phyloP scores from a whole-genome alignment of 2,797 vertebrate genomes.

The Enteromius fasciolatus region DNA sequence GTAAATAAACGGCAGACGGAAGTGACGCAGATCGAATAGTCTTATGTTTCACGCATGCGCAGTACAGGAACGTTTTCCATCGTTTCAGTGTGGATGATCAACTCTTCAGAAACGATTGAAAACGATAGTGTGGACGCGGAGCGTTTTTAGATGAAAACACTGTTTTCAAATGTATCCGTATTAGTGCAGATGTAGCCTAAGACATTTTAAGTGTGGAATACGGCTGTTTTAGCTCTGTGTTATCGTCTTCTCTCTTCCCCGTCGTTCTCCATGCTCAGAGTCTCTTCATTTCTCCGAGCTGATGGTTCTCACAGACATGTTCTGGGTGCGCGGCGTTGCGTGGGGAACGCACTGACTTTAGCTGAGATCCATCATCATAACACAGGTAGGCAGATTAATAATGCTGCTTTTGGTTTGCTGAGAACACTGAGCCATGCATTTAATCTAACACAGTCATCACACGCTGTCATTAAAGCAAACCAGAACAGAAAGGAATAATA shows the following conservation, averaged over 20 bases:
- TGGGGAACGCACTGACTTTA: slow-evolving; percentile 60
- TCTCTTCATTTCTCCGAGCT: neutral
- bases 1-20: too few relatives aligned
- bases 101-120: too few relatives aligned
- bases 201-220: neutral
- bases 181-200: too few relatives aligned
- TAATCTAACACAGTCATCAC: slow-evolving; percentile 68
- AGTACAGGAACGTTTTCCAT: too few relatives aligned
- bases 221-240: neutral
- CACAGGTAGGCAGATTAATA: slow-evolving; percentile 79
- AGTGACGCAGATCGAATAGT: too few relatives aligned
- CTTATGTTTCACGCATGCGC: too few relatives aligned
- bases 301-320: slow-evolving; percentile 66
- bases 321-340: slow-evolving; percentile 68
- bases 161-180: too few relatives aligned
- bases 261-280: neutral
- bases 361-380: slow-evolving; percentile 77
- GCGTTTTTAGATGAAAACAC: too few relatives aligned
- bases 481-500: neutral
- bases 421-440: slow-evolving; percentile 74
- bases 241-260: neutral
- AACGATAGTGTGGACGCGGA: too few relatives aligned
- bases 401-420: slow-evolving; percentile 68
- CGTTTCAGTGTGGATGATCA: too few relatives aligned
- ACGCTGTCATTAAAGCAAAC: slow-evolving; percentile 50